Conservation (phyloP, 2,888 invertebrate genomes). For the Yponomeuta plumbellus region DNA sequence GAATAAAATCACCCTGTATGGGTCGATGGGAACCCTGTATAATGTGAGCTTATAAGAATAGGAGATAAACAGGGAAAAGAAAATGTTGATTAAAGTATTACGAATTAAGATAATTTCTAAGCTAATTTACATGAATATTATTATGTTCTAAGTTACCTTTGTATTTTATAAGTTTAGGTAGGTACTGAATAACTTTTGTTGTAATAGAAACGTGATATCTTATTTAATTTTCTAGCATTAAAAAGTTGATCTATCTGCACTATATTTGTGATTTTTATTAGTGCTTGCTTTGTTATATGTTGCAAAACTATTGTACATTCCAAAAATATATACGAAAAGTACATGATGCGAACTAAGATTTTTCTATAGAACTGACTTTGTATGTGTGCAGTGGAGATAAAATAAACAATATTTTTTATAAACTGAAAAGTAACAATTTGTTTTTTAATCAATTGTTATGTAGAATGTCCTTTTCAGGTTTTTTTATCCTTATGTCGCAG, state of each 20-base stretch:
- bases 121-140: neutral
- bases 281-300: neutral
- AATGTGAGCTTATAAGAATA: neutral
- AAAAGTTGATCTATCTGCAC: too few relatives aligned
- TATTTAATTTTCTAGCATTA: neutral
- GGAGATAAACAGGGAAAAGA: neutral
- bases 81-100: conserved; percentile 1
- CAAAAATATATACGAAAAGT: neutral
- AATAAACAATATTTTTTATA: too few relatives aligned
- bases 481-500: conserved; percentile 35
- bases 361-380: too few relatives aligned
- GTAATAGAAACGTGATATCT: neutral
- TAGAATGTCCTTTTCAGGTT: conserved; percentile 47
- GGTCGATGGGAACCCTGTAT: neutral
- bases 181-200: neutral
- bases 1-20: too few relatives aligned
- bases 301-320: neutral
- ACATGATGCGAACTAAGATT: neutral
- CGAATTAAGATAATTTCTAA: neutral
- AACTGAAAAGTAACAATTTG: too few relatives aligned
- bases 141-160: neutral
- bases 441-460: conserved; percentile 32
- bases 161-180: neutral
- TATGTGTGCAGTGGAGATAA: too few relatives aligned
- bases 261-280: neutral